Evolutionary conservation across 2,113 vertebrate genomes (phyloP).

Genomic region (Stercorarius parasiticus): DNA sequence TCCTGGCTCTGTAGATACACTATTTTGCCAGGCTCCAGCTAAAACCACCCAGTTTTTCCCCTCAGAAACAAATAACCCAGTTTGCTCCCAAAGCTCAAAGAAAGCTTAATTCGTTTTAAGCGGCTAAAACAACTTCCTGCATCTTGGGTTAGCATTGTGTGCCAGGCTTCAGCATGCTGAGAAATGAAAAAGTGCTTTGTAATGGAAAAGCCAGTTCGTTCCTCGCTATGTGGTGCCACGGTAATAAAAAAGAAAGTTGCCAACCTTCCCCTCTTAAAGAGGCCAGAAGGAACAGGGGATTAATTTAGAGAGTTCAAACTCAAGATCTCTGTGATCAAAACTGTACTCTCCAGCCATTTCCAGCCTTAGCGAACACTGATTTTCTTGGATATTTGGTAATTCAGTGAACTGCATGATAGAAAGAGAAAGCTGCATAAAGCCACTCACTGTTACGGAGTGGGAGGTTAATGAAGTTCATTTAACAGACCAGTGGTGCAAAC

Average conservation of each 20-base stretch:
- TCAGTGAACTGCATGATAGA: not conserved
- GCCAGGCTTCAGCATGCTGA: constrained; percentile 24
- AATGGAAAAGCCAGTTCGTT: constrained; percentile 27
- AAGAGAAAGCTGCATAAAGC: not conserved
- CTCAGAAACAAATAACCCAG: constrained; percentile 20
- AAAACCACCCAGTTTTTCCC: constrained; percentile 12
- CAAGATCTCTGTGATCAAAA: not conserved
- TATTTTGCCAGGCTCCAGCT: constrained; percentile 18
- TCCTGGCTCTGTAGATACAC: not conserved
- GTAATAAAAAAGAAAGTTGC: constrained; percentile 14
- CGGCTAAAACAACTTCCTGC: constrained; percentile 34
- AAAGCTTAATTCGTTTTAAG: constrained; percentile 40
- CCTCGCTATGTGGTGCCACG: not conserved
- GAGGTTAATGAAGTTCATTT: constrained; percentile 62
- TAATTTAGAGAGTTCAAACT: not conserved
- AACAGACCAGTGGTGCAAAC: constrained; percentile 56
- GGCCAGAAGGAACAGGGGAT: not conserved
- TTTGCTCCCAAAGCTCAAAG: constrained; percentile 44
- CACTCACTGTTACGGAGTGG: not conserved
- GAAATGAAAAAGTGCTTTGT: constrained; percentile 57
- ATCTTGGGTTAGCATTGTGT: constrained; percentile 31
- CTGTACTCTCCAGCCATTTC: not conserved
- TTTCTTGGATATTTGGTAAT: constrained; percentile 13
- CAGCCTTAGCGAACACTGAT: not conserved
- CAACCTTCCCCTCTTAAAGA: not conserved